Evolutionary conservation across 2,113 vertebrate species (phyloP), one percentile per base, ranked within the genome.

Genomic region (Cygnus atratus): DNA sequence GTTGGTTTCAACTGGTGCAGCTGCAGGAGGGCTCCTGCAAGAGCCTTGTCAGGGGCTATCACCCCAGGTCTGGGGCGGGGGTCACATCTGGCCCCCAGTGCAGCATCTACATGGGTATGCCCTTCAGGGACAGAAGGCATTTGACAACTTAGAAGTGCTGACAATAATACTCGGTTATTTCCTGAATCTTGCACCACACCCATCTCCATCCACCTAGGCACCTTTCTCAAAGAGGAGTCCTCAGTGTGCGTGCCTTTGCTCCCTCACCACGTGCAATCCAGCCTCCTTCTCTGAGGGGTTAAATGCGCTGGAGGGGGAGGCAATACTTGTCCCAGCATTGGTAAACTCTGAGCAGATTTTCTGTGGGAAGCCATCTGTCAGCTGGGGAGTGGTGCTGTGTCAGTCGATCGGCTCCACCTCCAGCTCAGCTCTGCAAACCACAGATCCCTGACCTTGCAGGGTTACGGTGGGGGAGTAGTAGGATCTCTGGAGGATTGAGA

Each of bases 331-430:
- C 87, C 79, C 89, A 90, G 79, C 74, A 87, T 31, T 0, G 2
- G 58, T 89, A 79, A 95, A 74, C 61, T 91, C 2, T 0, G 81
- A 97, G 94, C 95, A 97, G 95, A 95, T 96, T 97, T 97, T 96
- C 76, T 97, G 96, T 95, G 80, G 94, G 92, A 94, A 92, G 84
- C 92, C 88, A 95, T 97, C 93, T 97, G 96, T 97, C 84, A 80
- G 73, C 79, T 93, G 68, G 87, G 85, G 83, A 90, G 75, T 43
- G 62, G 62, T 86, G 58, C 93, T 95, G 71, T 96, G 90, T 96
- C 96, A 82, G 94, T 95, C 90, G 95, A 93, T 92, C 17, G 13
- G 71, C 86, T 97, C 92, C 92, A 94, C 68, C 94, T 84, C 93
- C 90, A 84, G 65, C 52, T 94, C 87, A 83, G 50, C 73, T 93